phyloP scores from a whole-genome alignment of 2,888 invertebrate genomes.

The Pristionchus maxplancki region DNA sequence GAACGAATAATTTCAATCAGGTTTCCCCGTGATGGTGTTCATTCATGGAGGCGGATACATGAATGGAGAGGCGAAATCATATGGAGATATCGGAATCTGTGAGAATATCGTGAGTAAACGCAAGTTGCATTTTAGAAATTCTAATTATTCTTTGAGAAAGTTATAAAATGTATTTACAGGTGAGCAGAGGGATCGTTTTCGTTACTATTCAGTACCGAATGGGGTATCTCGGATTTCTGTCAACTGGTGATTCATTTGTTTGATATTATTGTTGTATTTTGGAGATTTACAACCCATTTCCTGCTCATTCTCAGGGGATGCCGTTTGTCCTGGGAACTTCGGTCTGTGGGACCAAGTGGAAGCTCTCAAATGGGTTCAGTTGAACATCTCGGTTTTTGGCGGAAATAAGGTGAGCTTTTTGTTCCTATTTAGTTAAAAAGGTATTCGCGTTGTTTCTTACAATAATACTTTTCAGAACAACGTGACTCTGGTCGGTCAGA shows the following conservation, averaged over 20 bases:
- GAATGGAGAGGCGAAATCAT: not conserved
- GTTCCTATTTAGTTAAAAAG: not conserved
- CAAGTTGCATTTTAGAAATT: not conserved
- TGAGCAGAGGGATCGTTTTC: constrained; percentile 61
- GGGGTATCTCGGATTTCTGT: constrained; percentile 63
- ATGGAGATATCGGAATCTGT: constrained; percentile 59
- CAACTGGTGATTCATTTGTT: constrained; percentile 55
- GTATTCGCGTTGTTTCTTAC: too few species aligned
- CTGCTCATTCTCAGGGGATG: constrained; percentile 48
- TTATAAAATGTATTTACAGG: constrained; percentile 43
- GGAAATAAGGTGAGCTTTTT: constrained; percentile 29
- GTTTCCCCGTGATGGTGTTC: too few species aligned
- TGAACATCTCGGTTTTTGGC: constrained; percentile 30
- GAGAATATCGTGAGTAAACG: constrained; percentile 55
- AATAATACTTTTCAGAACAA: not conserved
- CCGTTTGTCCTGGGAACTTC: constrained; percentile 61
- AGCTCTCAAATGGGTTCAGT: constrained; percentile 61
- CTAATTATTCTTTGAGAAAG: too few species aligned
- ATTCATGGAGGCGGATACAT: too few species aligned
- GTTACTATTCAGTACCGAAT: constrained; percentile 68
- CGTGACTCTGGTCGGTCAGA: constrained; percentile 6
- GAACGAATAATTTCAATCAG: too few species aligned
- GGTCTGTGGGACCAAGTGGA: constrained; percentile 64
- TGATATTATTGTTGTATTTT: not conserved
- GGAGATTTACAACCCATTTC: too few species aligned